Evolutionary conservation across 1,140 invertebrate genomes (phyloP).

Genomic region (Chironomus tepperi): DNA sequence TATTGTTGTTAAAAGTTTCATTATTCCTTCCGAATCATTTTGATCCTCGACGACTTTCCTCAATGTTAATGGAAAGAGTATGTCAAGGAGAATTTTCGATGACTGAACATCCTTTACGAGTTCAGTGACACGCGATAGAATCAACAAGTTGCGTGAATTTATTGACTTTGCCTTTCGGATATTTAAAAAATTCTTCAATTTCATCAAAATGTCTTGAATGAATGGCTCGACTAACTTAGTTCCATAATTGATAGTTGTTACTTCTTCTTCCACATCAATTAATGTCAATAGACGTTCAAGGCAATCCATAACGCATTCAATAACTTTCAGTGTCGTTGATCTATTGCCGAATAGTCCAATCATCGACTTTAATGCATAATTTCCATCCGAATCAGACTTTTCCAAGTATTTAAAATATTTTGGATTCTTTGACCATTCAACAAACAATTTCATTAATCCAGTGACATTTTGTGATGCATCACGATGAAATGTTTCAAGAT

Average conservation of each 20-base stretch:
- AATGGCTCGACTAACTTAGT: slow-evolving; percentile 64
- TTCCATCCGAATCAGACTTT: slow-evolving; percentile 45
- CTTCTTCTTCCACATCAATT: slow-evolving; percentile 45
- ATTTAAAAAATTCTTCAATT: slow-evolving; percentile 54
- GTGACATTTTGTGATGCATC: slow-evolving; percentile 81
- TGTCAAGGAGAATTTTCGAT: slow-evolving; percentile 55
- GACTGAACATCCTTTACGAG: slow-evolving; percentile 54
- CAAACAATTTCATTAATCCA: slow-evolving; percentile 66
- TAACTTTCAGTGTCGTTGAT: slow-evolving; percentile 56
- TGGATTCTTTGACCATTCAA: slow-evolving; percentile 65
- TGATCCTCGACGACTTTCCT: slow-evolving; percentile 44
- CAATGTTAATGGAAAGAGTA: slow-evolving; percentile 65
- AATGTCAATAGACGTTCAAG: slow-evolving; percentile 68
- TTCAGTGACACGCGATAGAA: slow-evolving; percentile 69
- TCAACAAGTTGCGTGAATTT: slow-evolving; percentile 61
- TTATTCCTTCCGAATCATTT: slow-evolving; percentile 42
- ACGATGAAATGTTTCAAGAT: slow-evolving; percentile 60
- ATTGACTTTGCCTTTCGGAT: slow-evolving; percentile 49
- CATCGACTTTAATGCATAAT: slow-evolving; percentile 49
- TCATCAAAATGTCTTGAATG: slow-evolving; percentile 58
- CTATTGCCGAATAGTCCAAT: slow-evolving; percentile 58
- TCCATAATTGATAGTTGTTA: slow-evolving; percentile 56
- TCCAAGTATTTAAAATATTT: slow-evolving; percentile 63
- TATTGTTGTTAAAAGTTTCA: slow-evolving; percentile 59
- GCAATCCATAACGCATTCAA: slow-evolving; percentile 64